phyloP scores from a whole-genome alignment of 2,888 invertebrate species.

The Carterocephalus palaemon region DNA sequence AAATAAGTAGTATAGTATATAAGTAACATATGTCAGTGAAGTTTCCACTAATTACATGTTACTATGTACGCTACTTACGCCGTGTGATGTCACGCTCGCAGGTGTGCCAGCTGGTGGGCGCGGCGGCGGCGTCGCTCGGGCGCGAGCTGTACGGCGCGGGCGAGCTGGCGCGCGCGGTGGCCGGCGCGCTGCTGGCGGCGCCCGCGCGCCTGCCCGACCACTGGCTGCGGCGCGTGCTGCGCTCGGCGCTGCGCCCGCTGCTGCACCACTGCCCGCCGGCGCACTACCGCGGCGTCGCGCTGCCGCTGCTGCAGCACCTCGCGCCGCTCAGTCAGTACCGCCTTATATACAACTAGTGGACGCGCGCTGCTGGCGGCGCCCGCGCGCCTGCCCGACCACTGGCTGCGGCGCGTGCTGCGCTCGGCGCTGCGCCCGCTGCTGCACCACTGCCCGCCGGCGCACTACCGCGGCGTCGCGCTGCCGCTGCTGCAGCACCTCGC shows the following conservation, averaged over 20 bases:
- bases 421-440: no score
- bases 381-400: no score
- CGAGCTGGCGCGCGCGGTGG: constrained; percentile 85
- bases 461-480: constrained; percentile 35
- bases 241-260: constrained; percentile 91
- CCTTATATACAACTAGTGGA: no score
- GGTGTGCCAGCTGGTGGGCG: constrained; percentile 80
- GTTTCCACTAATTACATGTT: no score
- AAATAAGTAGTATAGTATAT: no score
- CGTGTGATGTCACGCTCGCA: constrained; percentile 32
- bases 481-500: background rate
- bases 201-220: constrained; percentile 89
- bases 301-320: constrained; percentile 88
- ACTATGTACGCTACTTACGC: no score
- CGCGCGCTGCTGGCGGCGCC: no score
- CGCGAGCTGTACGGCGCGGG: constrained; percentile 90
- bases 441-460: no score
- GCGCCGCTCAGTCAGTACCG: constrained; percentile 90
- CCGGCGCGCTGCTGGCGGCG: constrained; percentile 84
- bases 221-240: constrained; percentile 88
- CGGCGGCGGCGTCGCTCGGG: constrained; percentile 88
- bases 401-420: no score
- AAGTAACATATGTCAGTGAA: no score
- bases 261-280: constrained; percentile 91
- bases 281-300: constrained; percentile 85